These are phyloP conservation scores for Gari tellinella DNA, from an alignment of 2,888 invertebrate genomes.

Conservation along the genomic window DNA sequence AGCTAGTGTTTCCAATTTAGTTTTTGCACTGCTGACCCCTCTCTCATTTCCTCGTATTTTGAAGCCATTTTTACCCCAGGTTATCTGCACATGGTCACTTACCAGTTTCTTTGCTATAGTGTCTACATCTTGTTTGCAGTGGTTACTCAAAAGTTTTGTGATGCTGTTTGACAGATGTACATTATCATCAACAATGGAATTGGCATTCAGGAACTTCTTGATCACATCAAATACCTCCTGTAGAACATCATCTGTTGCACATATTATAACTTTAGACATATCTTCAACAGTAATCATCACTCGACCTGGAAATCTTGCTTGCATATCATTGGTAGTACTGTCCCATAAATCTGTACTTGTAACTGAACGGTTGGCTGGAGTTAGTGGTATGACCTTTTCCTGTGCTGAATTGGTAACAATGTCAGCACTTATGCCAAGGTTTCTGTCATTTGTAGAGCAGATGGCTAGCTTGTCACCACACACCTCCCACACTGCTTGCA, in stretches of 20 bases:
- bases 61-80: constrained; percentile 7
- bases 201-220: constrained; percentile 38
- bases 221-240: constrained; percentile 26
- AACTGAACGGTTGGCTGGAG: not conserved
- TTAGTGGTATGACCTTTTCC: constrained; percentile 9
- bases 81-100: constrained; percentile 31
- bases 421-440: not conserved
- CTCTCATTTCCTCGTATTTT: constrained; percentile 31
- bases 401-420: constrained; percentile 16
- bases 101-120: constrained; percentile 26
- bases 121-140: constrained; percentile 37
- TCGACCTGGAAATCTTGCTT: constrained; percentile 12
- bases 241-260: constrained; percentile 39
- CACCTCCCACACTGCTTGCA: constrained; percentile 44
- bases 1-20: constrained; percentile 9
- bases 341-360: constrained; percentile 29
- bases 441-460: constrained; percentile 5
- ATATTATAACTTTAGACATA: constrained; percentile 9
- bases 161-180: constrained; percentile 23
- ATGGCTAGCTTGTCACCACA: constrained; percentile 6
- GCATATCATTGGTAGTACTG: constrained; percentile 2
- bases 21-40: constrained; percentile 11
- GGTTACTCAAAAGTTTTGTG: constrained; percentile 39
- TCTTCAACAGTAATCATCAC: not conserved
- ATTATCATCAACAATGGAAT: constrained; percentile 38